phyloP scores from a whole-genome alignment of 2,797 vertebrate genomes.

The Ceryle rudis region DNA sequence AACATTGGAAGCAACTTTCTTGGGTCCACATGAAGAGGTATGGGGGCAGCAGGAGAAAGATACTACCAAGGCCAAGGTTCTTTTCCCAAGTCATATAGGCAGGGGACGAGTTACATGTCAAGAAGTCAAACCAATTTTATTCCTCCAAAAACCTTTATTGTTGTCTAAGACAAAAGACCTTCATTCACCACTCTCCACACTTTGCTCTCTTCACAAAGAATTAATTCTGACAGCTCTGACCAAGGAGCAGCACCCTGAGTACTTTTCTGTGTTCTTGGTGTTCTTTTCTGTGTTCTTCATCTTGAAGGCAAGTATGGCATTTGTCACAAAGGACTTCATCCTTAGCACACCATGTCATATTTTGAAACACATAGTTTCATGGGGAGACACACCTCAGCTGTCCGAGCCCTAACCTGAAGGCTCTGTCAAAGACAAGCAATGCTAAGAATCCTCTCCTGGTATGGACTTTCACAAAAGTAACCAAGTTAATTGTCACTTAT shows the following conservation, averaged over 20 bases:
- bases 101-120: not conserved
- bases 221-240: not conserved
- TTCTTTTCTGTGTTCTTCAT: not conserved
- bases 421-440: not conserved
- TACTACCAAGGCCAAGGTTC: not conserved
- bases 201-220: not conserved
- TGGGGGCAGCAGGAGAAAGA: not conserved
- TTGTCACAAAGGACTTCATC: not conserved
- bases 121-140: not conserved
- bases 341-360: not conserved
- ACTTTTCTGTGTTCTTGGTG: not conserved
- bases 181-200: not conserved
- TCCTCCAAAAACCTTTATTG: not conserved
- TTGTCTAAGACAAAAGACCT: not conserved
- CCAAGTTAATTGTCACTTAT: not conserved
- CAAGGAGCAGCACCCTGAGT: not conserved
- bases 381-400: not conserved
- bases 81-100: not conserved
- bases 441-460: not conserved
- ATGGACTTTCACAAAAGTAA: not conserved
- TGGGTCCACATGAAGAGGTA: not conserved
- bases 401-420: not conserved
- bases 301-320: not conserved
- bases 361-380: not conserved
- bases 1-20: not conserved